Evolutionary conservation across 30 jellyfish, hydroid and myxozoan genomes (phyloP), one percentile per base, ranked within the genome.

Genomic region (Hydractinia echinata): DNA sequence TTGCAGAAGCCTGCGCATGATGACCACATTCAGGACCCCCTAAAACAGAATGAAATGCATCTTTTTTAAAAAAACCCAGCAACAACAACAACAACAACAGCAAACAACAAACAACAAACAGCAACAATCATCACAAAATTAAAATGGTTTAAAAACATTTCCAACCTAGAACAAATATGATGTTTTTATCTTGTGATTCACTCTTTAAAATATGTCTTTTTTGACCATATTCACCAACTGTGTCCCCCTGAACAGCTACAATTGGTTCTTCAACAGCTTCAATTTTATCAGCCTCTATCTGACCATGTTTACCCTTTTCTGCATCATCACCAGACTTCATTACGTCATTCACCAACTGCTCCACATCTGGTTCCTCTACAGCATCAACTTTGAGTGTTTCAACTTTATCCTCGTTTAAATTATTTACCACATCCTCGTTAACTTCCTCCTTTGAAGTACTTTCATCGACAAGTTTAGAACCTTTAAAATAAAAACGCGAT

Each of bases 11-110:
- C 73, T 81, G 94, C 13, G 91, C 76, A 19, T 92, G 88, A 76
- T 86, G 81, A 30, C 96, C 96, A 15, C 93, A 73, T 10, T 96
- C 97, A 5, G 97, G 97, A 10, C 97, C 97, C 76, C 97, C 97
- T 91, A 58, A 15, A 72, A 19, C 55, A 16, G 51, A 72, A 19
- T 52, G 3, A 58, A 58, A 58, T 58, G 19, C 15, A 11, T 58
- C 69, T 13, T 58, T 58, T 58, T 11, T 16, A 58, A 58, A 58
- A 58, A 58, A 58, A 9, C 13, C n/a, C 69, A 16, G 3, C 69
- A 58, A 58, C 15, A 58, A 58, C 19, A 11, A 13, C 69, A 58
- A 58, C 69, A 11, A 1, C 19, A 11, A 58, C 69, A 11, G 1
- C 69, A 13, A 16, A 58, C 19, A 58, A 11, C 15, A 58, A 16